A percentile compares a stretch with the other conserved stretches of the same genome.
Evolutionary conservation across 2,797 vertebrate genomes (phyloP).

Genomic region (Coreius guichenoti): DNA sequence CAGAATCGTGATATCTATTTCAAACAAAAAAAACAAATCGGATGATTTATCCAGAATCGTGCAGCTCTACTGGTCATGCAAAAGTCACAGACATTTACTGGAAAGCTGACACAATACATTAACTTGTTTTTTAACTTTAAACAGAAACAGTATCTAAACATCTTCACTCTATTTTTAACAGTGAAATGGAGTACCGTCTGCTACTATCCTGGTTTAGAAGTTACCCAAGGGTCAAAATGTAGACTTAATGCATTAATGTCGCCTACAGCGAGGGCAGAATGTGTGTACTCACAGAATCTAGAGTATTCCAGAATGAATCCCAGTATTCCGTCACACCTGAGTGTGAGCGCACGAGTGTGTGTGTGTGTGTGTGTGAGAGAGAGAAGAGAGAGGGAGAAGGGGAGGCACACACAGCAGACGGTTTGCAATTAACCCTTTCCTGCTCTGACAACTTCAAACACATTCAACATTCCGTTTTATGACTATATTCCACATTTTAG

Average conservation of each 20-base stretch:
- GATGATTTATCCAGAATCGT: background rate
- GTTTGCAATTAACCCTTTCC: slow-evolving; percentile 48
- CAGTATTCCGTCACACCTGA: slow-evolving; percentile 30
- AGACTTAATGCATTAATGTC: slow-evolving; percentile 14
- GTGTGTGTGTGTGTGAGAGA: background rate
- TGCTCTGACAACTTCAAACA: slow-evolving; percentile 4
- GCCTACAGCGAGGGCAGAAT: background rate
- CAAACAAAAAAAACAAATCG: fast-evolving
- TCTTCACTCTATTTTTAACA: slow-evolving; percentile 28
- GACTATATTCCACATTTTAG: background rate
- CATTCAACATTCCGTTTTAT: background rate
- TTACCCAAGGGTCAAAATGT: background rate
- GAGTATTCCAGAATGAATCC: slow-evolving; percentile 15
- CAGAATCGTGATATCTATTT: background rate
- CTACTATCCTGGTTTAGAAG: slow-evolving; percentile 28
- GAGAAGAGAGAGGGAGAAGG: slow-evolving; percentile 26
- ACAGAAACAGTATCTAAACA: background rate
- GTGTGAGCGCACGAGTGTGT: background rate
- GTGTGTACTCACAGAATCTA: slow-evolving; percentile 46
- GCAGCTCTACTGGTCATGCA: background rate
- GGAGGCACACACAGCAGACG: slow-evolving; percentile 26
- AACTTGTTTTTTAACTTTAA: background rate
- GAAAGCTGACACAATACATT: background rate
- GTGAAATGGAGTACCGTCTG: slow-evolving; percentile 8
- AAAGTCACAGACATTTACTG: background rate